phyloP scores from a whole-genome alignment of 2,888 invertebrate species.

The Platerodrilus igneus region DNA sequence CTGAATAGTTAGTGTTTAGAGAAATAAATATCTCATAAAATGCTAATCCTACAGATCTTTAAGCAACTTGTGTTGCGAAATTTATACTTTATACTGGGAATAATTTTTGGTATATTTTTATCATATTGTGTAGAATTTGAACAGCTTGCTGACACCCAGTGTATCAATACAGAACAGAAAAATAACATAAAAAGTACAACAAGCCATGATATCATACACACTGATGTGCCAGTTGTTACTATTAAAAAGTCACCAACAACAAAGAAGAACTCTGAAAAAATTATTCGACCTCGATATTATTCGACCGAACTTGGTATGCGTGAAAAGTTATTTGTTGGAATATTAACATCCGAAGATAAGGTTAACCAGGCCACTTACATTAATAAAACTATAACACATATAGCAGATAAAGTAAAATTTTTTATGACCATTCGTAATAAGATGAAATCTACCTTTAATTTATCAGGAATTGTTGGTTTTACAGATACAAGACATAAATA shows the following conservation, averaged over 20 bases:
- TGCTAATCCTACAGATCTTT: constrained; percentile 1
- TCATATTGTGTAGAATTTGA: constrained; percentile 2
- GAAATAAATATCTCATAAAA: constrained; percentile 3
- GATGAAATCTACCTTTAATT: constrained; percentile 41
- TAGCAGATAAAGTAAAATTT: constrained; percentile 72
- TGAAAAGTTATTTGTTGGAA: constrained; percentile 82
- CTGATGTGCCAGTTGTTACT: no score
- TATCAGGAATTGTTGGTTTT: constrained; percentile 70
- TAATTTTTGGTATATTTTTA: constrained; percentile 23
- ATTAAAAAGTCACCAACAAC: constrained; percentile 7
- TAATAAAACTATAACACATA: constrained; percentile 82
- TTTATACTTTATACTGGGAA: constrained; percentile 24
- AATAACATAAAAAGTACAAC: neutral
- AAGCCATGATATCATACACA: no score
- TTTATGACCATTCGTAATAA: constrained; percentile 48
- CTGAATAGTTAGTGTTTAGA: neutral
- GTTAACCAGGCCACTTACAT: constrained; percentile 73
- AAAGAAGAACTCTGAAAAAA: constrained; percentile 42
- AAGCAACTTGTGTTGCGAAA: constrained; percentile 12
- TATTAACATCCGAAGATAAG: constrained; percentile 72
- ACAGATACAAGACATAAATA: constrained; percentile 72
- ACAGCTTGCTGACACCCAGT: neutral
- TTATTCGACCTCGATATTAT: constrained; percentile 86
- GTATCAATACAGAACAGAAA: neutral
- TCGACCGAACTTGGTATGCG: constrained; percentile 92